Conservation (phyloP, 2,113 vertebrate genomes). For the Bubo scandiacus region DNA sequence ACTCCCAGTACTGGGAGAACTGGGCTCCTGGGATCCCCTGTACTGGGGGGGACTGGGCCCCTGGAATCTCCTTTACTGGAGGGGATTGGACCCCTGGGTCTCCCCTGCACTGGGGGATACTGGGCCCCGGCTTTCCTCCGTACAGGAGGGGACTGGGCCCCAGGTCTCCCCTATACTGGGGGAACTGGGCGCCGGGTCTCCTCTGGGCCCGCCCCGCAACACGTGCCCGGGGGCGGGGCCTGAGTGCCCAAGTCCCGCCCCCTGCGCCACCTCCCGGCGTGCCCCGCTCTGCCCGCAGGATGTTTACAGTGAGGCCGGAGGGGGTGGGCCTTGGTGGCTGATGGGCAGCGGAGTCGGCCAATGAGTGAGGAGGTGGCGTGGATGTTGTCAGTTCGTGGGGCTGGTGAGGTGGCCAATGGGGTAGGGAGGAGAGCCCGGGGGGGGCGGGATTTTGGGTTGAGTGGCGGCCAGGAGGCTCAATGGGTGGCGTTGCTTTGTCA, state of each 20-base stretch:
- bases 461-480: rapidly evolving
- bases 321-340: rapidly evolving
- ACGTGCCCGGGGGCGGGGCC: background rate
- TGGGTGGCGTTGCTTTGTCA: rapidly evolving
- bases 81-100: no score
- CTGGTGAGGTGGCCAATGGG: rapidly evolving
- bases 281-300: rapidly evolving
- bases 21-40: background rate
- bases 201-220: background rate
- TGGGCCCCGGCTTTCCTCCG: background rate
- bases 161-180: background rate
- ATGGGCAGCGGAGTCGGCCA: rapidly evolving
- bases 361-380: rapidly evolving
- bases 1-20: background rate
- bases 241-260: background rate
- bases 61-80: no score
- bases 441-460: rapidly evolving
- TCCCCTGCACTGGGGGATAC: no score
- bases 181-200: no score
- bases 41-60: background rate
- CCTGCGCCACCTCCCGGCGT: background rate
- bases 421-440: rapidly evolving
- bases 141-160: background rate
- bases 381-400: rapidly evolving
- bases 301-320: rapidly evolving